Percentiles rank a stretch among this genome's conserved stretches.
Conservation (phyloP, 2,888 invertebrate genomes). For the Agonopterix arenella region DNA sequence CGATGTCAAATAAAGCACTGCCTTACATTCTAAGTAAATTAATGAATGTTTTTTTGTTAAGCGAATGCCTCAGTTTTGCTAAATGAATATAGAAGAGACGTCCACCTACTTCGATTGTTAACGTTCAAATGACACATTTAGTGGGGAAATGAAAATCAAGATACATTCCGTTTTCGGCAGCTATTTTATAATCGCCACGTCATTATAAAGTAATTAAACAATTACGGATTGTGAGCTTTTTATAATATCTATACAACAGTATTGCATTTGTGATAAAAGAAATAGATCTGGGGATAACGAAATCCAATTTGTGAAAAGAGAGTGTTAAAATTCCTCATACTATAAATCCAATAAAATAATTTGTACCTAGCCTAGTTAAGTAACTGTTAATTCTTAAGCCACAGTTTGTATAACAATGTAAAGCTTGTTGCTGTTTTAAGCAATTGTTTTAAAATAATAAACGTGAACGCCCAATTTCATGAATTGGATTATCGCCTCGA, state of each 20-base stretch:
- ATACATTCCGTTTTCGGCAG: constrained; percentile 35
- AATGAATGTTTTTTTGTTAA: constrained; percentile 37
- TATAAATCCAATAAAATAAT: constrained; percentile 31
- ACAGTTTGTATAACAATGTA: constrained; percentile 26
- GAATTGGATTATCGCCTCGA: constrained; percentile 46
- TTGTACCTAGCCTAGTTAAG: constrained; percentile 38
- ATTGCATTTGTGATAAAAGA: constrained; percentile 41
- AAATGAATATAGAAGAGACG: constrained; percentile 28
- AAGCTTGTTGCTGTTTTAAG: constrained; percentile 59
- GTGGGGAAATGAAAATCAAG: constrained; percentile 17
- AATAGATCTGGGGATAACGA: constrained; percentile 23
- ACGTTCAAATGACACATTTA: constrained; percentile 37
- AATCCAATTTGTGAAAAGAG: constrained; percentile 39
- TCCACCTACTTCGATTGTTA: constrained; percentile 41
- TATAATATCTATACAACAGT: constrained; percentile 47
- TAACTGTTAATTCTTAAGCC: constrained; percentile 25
- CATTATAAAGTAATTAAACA: constrained; percentile 2
- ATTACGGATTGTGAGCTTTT: constrained; percentile 57
- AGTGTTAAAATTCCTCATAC: constrained; percentile 28
- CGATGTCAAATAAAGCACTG: constrained; percentile 60
- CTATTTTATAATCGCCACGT: constrained; percentile 20
- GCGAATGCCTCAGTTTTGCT: constrained; percentile 25
- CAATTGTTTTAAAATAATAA: constrained; percentile 36
- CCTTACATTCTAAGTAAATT: constrained; percentile 66
- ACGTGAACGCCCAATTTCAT: constrained; percentile 29